Conservation (phyloP, 2,888 invertebrate species). For the Selenia dentaria region DNA sequence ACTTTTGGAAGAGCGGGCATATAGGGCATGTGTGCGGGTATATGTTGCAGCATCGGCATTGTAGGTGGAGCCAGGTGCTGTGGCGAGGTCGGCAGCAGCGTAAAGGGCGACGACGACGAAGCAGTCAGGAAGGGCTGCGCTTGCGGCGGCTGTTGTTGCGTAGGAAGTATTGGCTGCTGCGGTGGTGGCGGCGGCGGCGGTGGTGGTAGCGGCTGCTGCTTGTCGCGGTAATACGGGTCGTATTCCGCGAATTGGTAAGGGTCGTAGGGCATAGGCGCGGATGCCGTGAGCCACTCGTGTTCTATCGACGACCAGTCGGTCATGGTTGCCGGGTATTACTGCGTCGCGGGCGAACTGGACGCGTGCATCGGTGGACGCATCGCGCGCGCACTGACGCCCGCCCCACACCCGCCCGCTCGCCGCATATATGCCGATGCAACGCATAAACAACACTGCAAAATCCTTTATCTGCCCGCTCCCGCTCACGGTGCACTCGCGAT, state of each 20-base stretch:
- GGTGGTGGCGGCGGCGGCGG: conserved; percentile 21
- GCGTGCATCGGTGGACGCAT: conserved; percentile 63
- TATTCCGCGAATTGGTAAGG: conserved; percentile 43
- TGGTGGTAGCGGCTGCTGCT: conserved; percentile 22
- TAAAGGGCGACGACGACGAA: conserved; percentile 29
- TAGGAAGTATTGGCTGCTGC: conserved; percentile 30
- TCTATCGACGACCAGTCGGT: conserved; percentile 56
- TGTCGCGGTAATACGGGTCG: conserved; percentile 40
- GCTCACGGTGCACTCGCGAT: conserved; percentile 44
- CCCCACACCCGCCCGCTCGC: conserved; percentile 48
- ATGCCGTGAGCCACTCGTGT: conserved; percentile 45
- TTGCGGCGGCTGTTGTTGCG: conserved; percentile 33
- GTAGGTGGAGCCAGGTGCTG: conserved; percentile 16
- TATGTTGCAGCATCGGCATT: conserved; percentile 23
- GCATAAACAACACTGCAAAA: conserved; percentile 73
- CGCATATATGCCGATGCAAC: conserved; percentile 49
- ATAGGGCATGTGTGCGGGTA: conserved; percentile 17
- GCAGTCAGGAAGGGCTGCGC: conserved; percentile 25
- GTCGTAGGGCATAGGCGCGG: conserved; percentile 41
- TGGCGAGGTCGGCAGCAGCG: conserved; percentile 21
- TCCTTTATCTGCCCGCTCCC: conserved; percentile 67
- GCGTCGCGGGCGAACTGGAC: conserved; percentile 48
- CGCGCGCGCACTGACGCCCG: conserved; percentile 63
- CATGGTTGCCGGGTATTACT: conserved; percentile 50
- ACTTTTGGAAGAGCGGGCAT: conserved; percentile 33